These are phyloP conservation scores for Aurelia aurita complex sp. Pacific DNA, from an alignment of 30 jellyfish, hydroid and myxozoan genomes.

Conservation along the genomic window DNA sequence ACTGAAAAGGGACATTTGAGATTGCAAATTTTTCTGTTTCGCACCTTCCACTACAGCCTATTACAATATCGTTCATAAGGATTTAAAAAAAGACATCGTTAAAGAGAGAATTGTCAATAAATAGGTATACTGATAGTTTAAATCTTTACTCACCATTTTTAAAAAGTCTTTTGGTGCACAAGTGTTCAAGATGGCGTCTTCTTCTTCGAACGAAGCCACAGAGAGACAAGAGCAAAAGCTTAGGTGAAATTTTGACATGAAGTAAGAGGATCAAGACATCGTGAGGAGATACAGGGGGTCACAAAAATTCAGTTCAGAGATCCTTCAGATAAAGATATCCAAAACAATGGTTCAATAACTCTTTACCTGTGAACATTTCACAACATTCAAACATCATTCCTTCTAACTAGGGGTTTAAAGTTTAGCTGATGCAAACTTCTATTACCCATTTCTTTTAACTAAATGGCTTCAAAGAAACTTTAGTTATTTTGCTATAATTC, in stretches of 20 bases:
- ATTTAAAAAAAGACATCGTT: too few relatives aligned
- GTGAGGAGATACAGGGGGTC: neutral
- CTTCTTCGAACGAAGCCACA: neutral
- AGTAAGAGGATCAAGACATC: conserved; percentile 2
- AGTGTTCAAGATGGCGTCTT: conserved; percentile 7
- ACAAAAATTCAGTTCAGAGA: neutral
- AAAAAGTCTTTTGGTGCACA: neutral
- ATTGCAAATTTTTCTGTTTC: too few relatives aligned
- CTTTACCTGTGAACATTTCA: neutral
- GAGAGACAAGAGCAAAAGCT: neutral
- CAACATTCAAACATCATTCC: neutral
- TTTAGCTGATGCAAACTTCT: neutral
- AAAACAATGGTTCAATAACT: too few relatives aligned
- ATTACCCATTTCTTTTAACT: too few relatives aligned
- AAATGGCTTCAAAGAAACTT: too few relatives aligned
- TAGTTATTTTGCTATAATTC: too few relatives aligned
- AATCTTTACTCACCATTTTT: neutral
- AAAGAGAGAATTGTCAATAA: too few relatives aligned
- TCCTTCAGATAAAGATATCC: too few relatives aligned
- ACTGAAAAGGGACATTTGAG: too few relatives aligned
- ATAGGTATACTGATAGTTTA: too few relatives aligned
- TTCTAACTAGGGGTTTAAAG: neutral
- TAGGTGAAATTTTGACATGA: neutral
- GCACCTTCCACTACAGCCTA: too few relatives aligned
- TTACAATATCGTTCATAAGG: too few relatives aligned